Conservation (phyloP, 2,797 vertebrate species). For the Ficedula albicollis region DNA sequence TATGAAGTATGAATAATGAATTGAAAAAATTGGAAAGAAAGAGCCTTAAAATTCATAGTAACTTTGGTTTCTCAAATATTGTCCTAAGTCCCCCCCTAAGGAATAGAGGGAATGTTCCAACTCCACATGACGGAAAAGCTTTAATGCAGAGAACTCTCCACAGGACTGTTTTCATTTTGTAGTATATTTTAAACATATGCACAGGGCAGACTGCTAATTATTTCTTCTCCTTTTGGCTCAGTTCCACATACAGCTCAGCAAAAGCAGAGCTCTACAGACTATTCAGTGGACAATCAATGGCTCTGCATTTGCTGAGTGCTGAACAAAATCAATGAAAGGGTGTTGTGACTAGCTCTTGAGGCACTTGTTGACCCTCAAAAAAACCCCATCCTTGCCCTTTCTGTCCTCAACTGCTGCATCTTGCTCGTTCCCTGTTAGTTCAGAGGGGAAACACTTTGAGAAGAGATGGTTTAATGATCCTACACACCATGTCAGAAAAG, state of each 20-base stretch:
- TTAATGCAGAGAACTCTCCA: slow-evolving; percentile 30
- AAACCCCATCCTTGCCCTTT: neutral
- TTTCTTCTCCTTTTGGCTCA: slow-evolving; percentile 54
- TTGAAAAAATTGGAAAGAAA: neutral
- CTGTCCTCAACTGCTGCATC: neutral
- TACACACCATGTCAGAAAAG: neutral
- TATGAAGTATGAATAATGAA: neutral
- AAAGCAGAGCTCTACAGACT: slow-evolving; percentile 4
- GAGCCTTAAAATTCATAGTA: neutral
- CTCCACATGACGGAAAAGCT: neutral
- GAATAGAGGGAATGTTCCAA: slow-evolving; percentile 18
- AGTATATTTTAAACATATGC: slow-evolving; percentile 56
- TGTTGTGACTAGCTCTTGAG: neutral
- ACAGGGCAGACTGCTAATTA: slow-evolving; percentile 58
- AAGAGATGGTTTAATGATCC: neutral
- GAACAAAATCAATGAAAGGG: neutral
- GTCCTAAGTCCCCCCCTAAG: neutral
- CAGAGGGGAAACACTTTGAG: neutral
- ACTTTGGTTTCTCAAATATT: slow-evolving; percentile 31
- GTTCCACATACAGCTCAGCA: slow-evolving; percentile 18
- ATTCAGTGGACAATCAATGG: slow-evolving; percentile 22
- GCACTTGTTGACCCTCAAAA: neutral
- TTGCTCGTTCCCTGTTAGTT: neutral
- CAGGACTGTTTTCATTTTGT: slow-evolving; percentile 56
- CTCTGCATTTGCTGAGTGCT: slow-evolving; percentile 22